Evolutionary conservation across 1,140 invertebrate species (phyloP).

Genomic region (Mylabris phalerata): DNA sequence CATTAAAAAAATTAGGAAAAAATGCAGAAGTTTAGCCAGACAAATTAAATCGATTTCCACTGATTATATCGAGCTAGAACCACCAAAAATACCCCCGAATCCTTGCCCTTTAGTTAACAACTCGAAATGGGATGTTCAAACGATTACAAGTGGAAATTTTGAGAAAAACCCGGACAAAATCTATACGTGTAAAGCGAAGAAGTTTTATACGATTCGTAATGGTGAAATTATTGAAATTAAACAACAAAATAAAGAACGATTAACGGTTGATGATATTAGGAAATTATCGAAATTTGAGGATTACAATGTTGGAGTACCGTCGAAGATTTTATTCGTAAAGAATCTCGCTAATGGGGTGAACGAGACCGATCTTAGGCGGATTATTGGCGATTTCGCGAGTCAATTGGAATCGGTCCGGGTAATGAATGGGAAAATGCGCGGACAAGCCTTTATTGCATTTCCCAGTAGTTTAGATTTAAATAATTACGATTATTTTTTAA

Average conservation of each 20-base stretch:
- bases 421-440: constrained; percentile 49
- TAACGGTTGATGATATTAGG: constrained; percentile 45
- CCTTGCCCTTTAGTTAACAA: not conserved
- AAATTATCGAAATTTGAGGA: constrained; percentile 46
- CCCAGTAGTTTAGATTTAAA: constrained; percentile 33
- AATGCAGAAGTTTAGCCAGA: constrained; percentile 19
- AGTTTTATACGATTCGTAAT: constrained; percentile 41
- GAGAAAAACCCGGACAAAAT: constrained; percentile 14
- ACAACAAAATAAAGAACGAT: constrained; percentile 29
- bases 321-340: constrained; percentile 48
- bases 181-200: constrained; percentile 33
- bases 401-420: constrained; percentile 39
- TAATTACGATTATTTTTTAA: no score
- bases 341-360: constrained; percentile 44
- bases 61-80: not conserved
- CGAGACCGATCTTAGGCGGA: constrained; percentile 42
- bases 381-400: constrained; percentile 41
- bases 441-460: constrained; percentile 53
- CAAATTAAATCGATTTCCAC: constrained; percentile 6
- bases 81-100: not conserved
- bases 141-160: constrained; percentile 15
- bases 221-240: constrained; percentile 40
- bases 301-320: constrained; percentile 43
- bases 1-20: constrained; percentile 26
- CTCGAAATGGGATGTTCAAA: constrained; percentile 26